Evolutionary conservation across 2,797 vertebrate genomes (phyloP).

Genomic region (Holocentrus rufus): DNA sequence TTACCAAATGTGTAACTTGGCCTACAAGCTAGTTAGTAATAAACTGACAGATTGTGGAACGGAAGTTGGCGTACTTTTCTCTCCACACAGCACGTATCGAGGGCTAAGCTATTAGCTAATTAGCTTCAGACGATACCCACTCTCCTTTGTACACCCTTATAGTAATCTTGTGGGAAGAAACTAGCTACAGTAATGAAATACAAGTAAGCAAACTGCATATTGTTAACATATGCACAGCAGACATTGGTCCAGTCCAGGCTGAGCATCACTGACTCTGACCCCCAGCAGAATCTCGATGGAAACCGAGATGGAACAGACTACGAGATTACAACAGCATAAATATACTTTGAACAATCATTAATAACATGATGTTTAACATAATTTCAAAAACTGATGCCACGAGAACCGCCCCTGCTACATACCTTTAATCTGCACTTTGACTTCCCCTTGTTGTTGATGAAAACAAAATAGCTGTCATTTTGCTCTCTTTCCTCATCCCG

Average conservation of each 20-base stretch:
- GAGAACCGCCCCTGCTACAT: slow-evolving; percentile 15
- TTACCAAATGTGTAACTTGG: too few relatives aligned
- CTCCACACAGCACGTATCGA: not conserved
- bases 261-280: slow-evolving; percentile 49
- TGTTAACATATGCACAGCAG: slow-evolving; percentile 7
- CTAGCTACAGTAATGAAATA: not conserved
- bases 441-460: slow-evolving; percentile 71
- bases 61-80: slow-evolving; percentile 12
- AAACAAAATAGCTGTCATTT: slow-evolving; percentile 78
- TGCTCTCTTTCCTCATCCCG: slow-evolving; percentile 60
- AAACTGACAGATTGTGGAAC: slow-evolving; percentile 4
- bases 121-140: too few relatives aligned
- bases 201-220: not conserved
- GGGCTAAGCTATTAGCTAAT: too few relatives aligned
- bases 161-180: too few relatives aligned
- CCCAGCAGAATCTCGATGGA: slow-evolving; percentile 58
- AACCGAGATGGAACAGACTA: slow-evolving; percentile 28
- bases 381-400: fast-evolving
- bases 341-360: not conserved
- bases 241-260: slow-evolving; percentile 39
- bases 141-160: too few relatives aligned
- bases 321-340: slow-evolving; percentile 31
- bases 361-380: not conserved
- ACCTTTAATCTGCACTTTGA: slow-evolving; percentile 63
- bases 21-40: too few relatives aligned